Conservation (phyloP, 2,797 vertebrate species). For the Mus caroli region DNA sequence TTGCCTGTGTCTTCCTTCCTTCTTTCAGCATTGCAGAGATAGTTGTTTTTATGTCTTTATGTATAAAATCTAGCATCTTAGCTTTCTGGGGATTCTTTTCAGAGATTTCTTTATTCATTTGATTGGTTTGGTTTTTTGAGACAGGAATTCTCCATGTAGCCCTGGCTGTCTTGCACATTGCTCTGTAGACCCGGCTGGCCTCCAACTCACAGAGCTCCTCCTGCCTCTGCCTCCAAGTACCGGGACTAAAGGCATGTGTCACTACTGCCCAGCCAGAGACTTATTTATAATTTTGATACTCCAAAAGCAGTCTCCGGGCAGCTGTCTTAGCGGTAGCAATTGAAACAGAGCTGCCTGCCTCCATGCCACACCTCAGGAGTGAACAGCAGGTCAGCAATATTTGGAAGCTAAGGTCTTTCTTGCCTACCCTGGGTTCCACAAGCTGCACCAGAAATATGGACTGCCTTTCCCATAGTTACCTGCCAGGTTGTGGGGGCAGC, state of each 20-base stretch:
- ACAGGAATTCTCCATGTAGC: neutral
- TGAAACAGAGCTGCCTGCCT: neutral
- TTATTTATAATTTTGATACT: neutral
- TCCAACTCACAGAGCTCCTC: neutral
- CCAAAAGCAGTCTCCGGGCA: neutral
- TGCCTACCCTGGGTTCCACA: neutral
- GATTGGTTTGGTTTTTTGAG: neutral
- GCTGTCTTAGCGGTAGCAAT: neutral
- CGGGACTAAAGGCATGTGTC: neutral
- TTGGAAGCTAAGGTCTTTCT: neutral
- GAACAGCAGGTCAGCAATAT: neutral
- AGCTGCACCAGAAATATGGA: neutral
- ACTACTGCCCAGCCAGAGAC: neutral
- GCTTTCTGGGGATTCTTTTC: neutral
- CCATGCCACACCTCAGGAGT: neutral
- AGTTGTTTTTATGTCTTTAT: conserved; percentile 14
- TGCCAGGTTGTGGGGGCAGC: neutral
- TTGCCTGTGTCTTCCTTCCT: neutral
- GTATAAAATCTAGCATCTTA: neutral
- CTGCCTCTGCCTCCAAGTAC: neutral
- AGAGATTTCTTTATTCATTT: neutral
- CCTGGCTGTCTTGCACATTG: neutral
- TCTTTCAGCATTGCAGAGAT: neutral
- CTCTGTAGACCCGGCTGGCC: neutral
- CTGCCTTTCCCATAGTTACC: neutral